Evolutionary conservation across 2,113 vertebrate genomes (phyloP), one percentile per base, ranked within the genome.

Genomic region (Perca flavescens): DNA sequence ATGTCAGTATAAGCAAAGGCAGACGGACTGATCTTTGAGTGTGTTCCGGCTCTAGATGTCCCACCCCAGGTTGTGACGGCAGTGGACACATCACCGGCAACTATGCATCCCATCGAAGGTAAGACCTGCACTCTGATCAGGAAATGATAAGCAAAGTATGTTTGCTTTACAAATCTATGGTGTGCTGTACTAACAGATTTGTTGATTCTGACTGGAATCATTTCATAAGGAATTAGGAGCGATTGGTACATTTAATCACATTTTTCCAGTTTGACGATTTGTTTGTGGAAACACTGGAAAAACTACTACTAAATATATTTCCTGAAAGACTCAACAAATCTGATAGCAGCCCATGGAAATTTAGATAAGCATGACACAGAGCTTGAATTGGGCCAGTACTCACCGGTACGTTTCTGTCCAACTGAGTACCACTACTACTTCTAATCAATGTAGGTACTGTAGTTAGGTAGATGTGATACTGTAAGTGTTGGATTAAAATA

Each of bases 21-120:
- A 34, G 40, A 1, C 52, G 15, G 28, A 61, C 62, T 79, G 40
- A 83, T 79, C 13, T 70, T 11, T 56, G 43, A 31, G 36, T 77
- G 3, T 84, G 31, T 79, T 34, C 73, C 57, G 34, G 34, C 16
- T 25, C 88, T 52, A 99, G 98, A 94, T 99, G 98, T 87, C 98
- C 98, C 68, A 99, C 98, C 31, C 98, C 98, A 19, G 98, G 98
- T 95, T 99, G 98, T 95, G 98, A 99, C 2, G 98, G 98, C 91
- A 99, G 98, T 0, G 98, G 98, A 95, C 98, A 99, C 94, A 99
- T 99, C 90, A 99, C 98, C 11, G 98, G 98, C 85, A 99, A 99
- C 95, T 99, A 99, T 92, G 98, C 98, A 86, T 99, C 98, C 85
- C 98, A 99, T 92, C 97, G 98, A 95, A 99, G 98, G 98, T 99